Percentiles rank a stretch among this genome's conserved stretches.
Evolutionary conservation across 1,140 invertebrate genomes (phyloP).

Genomic region (Agraylea sexmaculata): DNA sequence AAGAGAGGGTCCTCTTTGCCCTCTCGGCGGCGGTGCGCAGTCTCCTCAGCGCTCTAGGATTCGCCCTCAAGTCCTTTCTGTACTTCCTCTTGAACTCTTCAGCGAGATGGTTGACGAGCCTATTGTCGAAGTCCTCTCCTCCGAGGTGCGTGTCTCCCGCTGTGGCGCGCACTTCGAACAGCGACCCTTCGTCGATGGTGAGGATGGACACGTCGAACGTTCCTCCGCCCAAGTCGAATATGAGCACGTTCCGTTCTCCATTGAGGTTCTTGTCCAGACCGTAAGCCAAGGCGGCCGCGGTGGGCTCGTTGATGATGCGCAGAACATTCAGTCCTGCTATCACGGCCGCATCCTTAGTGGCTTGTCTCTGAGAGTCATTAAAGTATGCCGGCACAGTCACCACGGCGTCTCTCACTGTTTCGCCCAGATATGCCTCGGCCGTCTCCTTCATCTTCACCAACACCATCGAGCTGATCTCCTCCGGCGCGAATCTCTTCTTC

Average conservation of each 20-base stretch:
- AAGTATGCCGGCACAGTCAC: conserved; percentile 47
- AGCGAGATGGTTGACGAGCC: conserved; percentile 56
- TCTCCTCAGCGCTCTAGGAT: conserved; percentile 41
- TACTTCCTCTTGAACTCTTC: conserved; percentile 22
- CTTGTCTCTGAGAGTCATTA: conserved; percentile 43
- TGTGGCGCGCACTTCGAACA: conserved; percentile 57
- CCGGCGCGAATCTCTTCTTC: conserved; percentile 54
- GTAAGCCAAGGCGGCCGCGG: conserved; percentile 61
- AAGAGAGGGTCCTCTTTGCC: conserved; percentile 40
- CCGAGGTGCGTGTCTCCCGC: conserved; percentile 43
- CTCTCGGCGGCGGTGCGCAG: conserved; percentile 49
- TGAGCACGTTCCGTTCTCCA: conserved; percentile 57
- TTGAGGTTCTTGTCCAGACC: conserved; percentile 64
- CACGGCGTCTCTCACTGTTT: conserved; percentile 51
- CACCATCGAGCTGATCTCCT: conserved; percentile 58
- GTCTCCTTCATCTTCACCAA: conserved; percentile 51
- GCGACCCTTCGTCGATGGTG: conserved; percentile 54
- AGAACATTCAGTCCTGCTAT: conserved; percentile 56
- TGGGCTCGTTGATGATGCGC: conserved; percentile 62
- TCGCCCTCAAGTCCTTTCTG: conserved; percentile 36
- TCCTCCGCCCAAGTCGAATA: conserved; percentile 43
- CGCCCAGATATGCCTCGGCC: conserved; percentile 42
- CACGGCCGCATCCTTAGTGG: conserved; percentile 49
- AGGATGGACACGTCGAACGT: conserved; percentile 60
- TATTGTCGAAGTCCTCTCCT: conserved; percentile 22